These are phyloP conservation scores for Tragelaphus scriptus DNA, from an alignment of 2,113 vertebrate species.

Conservation along the genomic window DNA sequence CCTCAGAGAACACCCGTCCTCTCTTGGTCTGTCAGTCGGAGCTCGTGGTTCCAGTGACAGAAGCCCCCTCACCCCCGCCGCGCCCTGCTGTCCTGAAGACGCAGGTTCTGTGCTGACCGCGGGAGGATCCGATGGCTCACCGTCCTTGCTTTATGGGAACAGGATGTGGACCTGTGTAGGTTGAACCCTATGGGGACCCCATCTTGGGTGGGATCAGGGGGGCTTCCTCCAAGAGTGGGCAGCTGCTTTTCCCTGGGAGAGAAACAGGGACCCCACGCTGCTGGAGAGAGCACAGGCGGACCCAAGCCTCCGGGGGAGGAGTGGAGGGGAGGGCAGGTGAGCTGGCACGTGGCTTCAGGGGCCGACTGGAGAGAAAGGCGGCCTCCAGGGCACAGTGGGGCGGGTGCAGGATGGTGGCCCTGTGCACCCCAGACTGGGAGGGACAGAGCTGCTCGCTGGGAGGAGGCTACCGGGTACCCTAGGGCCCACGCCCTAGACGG, in stretches of 20 bases:
- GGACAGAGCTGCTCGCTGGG: accelerated
- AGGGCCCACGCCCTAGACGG: accelerated
- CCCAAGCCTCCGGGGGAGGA: background rate
- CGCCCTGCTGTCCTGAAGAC: accelerated
- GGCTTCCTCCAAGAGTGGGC: background rate
- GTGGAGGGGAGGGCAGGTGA: accelerated
- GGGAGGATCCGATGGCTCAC: accelerated
- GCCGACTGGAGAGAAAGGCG: accelerated
- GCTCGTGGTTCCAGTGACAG: background rate
- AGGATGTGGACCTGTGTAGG: accelerated
- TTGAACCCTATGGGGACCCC: accelerated
- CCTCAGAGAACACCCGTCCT: background rate
- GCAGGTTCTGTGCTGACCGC: accelerated
- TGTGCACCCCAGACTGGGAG: background rate
- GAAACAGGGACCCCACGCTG: accelerated
- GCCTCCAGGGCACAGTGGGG: accelerated
- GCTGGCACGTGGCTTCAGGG: accelerated
- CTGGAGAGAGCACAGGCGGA: accelerated
- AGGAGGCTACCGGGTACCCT: accelerated
- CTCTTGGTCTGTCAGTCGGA: accelerated
- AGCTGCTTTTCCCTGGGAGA: background rate
- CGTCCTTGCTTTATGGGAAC: accelerated
- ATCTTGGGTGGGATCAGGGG: accelerated
- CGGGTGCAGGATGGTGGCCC: accelerated
- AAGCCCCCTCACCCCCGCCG: accelerated